Base-by-base conservation (phyloP, 2,888 invertebrate species). In the Leucophenga maculata region DNA sequence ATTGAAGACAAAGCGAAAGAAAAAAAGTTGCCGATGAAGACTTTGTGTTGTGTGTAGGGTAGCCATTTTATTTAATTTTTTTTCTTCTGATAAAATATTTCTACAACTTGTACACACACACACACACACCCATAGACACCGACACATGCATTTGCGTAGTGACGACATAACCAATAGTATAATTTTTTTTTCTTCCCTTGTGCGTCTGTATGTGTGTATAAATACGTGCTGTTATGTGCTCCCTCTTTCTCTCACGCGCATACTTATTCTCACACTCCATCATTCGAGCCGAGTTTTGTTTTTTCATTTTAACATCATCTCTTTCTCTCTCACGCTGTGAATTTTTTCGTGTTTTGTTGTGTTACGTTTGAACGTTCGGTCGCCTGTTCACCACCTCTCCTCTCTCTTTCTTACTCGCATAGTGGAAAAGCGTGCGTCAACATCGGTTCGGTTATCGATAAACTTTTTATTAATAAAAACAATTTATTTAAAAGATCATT, bases 1-100 rank as follows among this genome's bases (percentile, higher is more conserved):
- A 66, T 16, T 18, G 52, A 54, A 32, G n/a, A 44, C 46, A 39
- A 20, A 48, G 26, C 16, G 14, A 9, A 18, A 54, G 31, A 14
- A 52, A 18, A 31, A 3, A 46, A 69, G 13, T 65, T 31, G 71
- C 59, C 68, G 65, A 68, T 65, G 62, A 46, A 11, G 20, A 6
- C 9, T 13, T 59, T n/a, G n/a, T n/a, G n/a, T n/a, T n/a, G n/a
- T 52, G 59, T 31, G 62, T 77, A 69, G 68, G 81, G 84, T 78
- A 80, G 83, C 83, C 84, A 82, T 82, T 82, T 83, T 85, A 77
- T 78, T 78, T 73, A 75, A 79, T 76, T 78, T 68, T 69, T 69
- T 72, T 62, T 64, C 66, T 55, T 26, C 73, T 74, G 22, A 75
- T 78, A n/a, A 60, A 79, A 77, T 78, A 77, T 77, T 62, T 62